phyloP scores from a whole-genome alignment of 1,140 invertebrate genomes.

The Apocrypta bakeri region DNA sequence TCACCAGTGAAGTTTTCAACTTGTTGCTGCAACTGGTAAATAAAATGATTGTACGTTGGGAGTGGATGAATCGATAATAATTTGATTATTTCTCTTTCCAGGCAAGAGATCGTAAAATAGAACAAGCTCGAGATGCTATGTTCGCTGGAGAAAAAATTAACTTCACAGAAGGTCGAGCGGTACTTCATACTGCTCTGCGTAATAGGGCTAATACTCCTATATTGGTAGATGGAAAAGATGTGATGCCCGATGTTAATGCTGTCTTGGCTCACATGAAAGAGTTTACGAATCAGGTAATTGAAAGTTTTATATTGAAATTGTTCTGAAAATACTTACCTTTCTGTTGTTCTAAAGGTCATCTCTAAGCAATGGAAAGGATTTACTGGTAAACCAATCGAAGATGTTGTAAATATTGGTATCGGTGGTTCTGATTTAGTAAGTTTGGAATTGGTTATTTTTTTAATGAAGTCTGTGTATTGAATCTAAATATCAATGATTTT shows the following conservation, averaged over 20 bases:
- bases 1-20: constrained; percentile 85
- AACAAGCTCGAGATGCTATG: constrained; percentile 92
- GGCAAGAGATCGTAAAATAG: constrained; percentile 89
- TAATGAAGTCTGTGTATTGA: constrained; percentile 7
- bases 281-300: constrained; percentile 85
- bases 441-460: not conserved
- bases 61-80: no score
- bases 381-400: constrained; percentile 95
- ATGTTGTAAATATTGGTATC: constrained; percentile 99
- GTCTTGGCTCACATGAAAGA: constrained; percentile 97
- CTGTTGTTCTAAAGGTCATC: constrained; percentile 76
- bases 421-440: constrained; percentile 96
- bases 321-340: constrained; percentile 54
- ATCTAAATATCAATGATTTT: constrained; percentile 48
- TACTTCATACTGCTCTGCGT: constrained; percentile 95
- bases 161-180: constrained; percentile 97
- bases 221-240: constrained; percentile 91
- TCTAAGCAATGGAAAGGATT: constrained; percentile 88
- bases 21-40: constrained; percentile 87
- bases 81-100: constrained; percentile 63
- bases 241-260: constrained; percentile 94
- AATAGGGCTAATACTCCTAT: constrained; percentile 89
- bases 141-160: constrained; percentile 97
- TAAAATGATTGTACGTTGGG: constrained; percentile 34
- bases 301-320: constrained; percentile 40